phyloP scores from a whole-genome alignment of 2,797 vertebrate species.

The Sebastes miniatus region DNA sequence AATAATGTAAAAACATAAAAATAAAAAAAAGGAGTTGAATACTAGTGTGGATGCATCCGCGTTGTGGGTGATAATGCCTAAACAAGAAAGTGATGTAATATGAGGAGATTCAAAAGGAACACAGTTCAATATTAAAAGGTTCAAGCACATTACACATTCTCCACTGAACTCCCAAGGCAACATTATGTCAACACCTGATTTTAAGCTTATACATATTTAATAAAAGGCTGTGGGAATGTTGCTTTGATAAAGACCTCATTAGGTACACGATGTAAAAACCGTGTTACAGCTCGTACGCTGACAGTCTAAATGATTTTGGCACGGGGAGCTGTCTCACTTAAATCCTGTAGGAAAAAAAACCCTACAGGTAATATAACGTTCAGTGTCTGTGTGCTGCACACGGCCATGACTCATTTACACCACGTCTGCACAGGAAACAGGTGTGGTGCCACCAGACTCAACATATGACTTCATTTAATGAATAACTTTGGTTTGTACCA shows the following conservation, averaged over 20 bases:
- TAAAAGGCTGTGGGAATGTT: conserved; percentile 36
- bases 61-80: conserved; percentile 17
- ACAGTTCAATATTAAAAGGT: conserved; percentile 14
- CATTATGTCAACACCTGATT: conserved; percentile 54
- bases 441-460: conserved; percentile 53
- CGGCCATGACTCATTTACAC: conserved; percentile 38
- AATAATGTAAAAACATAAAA: conserved; percentile 21
- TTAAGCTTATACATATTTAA: conserved; percentile 58
- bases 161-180: conserved; percentile 29
- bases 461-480: conserved; percentile 63
- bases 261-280: conserved; percentile 49
- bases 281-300: conserved; percentile 11
- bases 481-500: conserved; percentile 9
- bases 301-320: conserved; percentile 28
- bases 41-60: neutral
- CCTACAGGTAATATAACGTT: neutral
- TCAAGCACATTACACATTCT: conserved; percentile 21
- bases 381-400: neutral
- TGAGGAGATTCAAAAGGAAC: conserved; percentile 25
- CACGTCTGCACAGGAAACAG: conserved; percentile 59
- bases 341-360: neutral
- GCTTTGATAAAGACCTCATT: conserved; percentile 63
- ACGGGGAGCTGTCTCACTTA: conserved; percentile 6
- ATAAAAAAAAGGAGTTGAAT: neutral
- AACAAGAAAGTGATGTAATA: conserved; percentile 28